Percentiles rank a stretch among this genome's conserved stretches.
Evolutionary conservation across 2,888 invertebrate species (phyloP).

Genomic region (Coenonympha glycerion): DNA sequence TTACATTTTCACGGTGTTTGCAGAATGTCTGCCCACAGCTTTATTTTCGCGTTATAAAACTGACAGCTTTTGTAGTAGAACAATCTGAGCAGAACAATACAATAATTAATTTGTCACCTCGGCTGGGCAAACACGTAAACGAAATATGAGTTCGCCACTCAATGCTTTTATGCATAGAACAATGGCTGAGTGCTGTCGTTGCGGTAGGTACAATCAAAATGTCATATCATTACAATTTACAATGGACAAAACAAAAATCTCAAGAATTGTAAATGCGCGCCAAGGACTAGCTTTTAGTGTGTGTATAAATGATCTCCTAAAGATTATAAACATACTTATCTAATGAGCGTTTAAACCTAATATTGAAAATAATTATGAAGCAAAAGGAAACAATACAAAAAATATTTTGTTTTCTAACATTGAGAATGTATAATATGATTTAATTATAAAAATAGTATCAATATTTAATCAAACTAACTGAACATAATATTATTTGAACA

Average conservation of each 20-base stretch:
- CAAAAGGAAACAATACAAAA: no score
- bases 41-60: conserved; percentile 22
- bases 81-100: conserved; percentile 46
- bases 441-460: no score
- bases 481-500: no score
- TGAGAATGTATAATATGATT: no score
- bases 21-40: conserved; percentile 12
- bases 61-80: conserved; percentile 39
- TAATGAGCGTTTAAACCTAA: background rate
- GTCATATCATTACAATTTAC: conserved; percentile 36
- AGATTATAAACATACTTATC: conserved; percentile 1
- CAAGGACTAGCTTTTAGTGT: conserved; percentile 29
- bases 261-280: conserved; percentile 29
- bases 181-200: conserved; percentile 27
- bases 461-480: no score
- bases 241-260: conserved; percentile 33
- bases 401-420: no score
- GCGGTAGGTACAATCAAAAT: conserved; percentile 30
- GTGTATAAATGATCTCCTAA: conserved; percentile 24
- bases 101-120: conserved; percentile 49
- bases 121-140: conserved; percentile 44
- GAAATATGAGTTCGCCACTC: conserved; percentile 48
- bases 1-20: conserved; percentile 1
- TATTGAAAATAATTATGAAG: background rate
- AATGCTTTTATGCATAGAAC: conserved; percentile 36